A percentile compares a stretch with the other conserved stretches of the same genome.
These are phyloP conservation scores for Exephanes ischioxanthus DNA, from an alignment of 2,888 invertebrate genomes.

Conservation along the genomic window DNA sequence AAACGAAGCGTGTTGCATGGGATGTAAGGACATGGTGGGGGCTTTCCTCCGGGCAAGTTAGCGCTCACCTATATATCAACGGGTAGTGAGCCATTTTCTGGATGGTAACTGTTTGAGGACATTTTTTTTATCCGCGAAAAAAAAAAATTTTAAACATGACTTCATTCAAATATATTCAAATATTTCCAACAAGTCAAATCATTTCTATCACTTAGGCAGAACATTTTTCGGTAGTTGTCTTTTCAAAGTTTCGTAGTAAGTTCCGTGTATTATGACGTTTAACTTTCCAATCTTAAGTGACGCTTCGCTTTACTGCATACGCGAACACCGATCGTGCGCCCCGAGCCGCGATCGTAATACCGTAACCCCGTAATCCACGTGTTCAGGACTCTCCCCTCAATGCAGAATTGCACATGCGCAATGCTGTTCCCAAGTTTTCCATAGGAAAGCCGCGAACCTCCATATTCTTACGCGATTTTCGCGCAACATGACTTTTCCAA, in stretches of 20 bases:
- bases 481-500: background rate
- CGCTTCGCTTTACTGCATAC: background rate
- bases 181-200: too few species aligned
- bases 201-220: background rate
- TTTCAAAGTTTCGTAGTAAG: background rate
- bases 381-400: slow-evolving; percentile 31
- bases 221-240: background rate
- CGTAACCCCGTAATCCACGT: background rate
- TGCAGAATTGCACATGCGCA: slow-evolving; percentile 22
- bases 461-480: slow-evolving; percentile 44
- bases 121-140: background rate
- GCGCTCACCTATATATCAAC: background rate
- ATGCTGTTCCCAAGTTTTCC: slow-evolving; percentile 29
- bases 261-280: background rate
- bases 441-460: slow-evolving; percentile 21
- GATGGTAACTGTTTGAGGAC: background rate
- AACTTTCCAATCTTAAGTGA: slow-evolving; percentile 1
- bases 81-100: background rate
- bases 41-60: background rate
- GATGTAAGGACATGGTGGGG: background rate
- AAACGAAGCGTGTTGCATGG: slow-evolving; percentile 39
- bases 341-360: slow-evolving; percentile 37
- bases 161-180: too few species aligned
- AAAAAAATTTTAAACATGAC: too few species aligned
- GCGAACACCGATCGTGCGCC: slow-evolving; percentile 41